Conservation (phyloP, 1,140 invertebrate genomes). For the fruit fly (Drosophila melanogaster) region Release_6_plus_ISO1_MT NT_037436.4:19787001-19787500, state of each 20-base stretch:
- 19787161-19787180: not conserved
- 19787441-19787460: no score
- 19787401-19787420: no score
- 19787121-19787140: no score
- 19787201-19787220: constrained; percentile 54
- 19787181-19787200: constrained; percentile 7
- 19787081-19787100: no score
- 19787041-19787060: no score
- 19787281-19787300: constrained; percentile 27
- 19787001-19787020: no score
- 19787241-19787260: constrained; percentile 68
- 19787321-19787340: not conserved
- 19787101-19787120: no score
- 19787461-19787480: no score
- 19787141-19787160: not conserved
- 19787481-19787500: not conserved
- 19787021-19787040: no score
- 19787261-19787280: constrained; percentile 45
- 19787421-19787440: no score
- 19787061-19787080: no score
- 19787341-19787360: not conserved
- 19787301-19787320: not conserved
- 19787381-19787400: no score
- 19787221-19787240: constrained; percentile 48
- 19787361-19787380: not conserved